Conservation (phyloP, 2,113 vertebrate genomes). For the Tupaia tana region DNA sequence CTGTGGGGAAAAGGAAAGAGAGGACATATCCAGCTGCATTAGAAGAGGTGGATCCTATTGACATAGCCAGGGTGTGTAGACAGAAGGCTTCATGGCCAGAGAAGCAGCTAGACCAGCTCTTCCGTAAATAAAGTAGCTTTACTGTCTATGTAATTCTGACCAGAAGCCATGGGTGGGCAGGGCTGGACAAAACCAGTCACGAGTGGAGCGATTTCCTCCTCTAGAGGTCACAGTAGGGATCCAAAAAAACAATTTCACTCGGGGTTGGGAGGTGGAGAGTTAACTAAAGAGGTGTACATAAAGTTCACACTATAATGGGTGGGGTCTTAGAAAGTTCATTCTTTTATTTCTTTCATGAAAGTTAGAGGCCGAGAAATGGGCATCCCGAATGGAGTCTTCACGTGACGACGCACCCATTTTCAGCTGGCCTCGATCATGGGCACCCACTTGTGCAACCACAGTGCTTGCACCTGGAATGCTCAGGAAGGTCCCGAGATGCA, state of each 20-base stretch:
- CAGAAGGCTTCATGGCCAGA: background rate
- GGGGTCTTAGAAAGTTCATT: no score
- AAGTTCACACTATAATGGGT: background rate
- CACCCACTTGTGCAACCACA: no score
- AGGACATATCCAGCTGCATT: background rate
- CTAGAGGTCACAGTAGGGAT: background rate
- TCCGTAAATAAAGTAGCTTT: conserved; percentile 55
- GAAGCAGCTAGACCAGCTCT: conserved; percentile 9
- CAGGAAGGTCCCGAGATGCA: no score
- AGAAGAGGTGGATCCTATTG: background rate
- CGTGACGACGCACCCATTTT: no score
- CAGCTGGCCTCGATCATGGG: no score
- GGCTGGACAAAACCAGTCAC: background rate
- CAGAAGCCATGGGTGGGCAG: background rate
- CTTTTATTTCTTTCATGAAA: no score
- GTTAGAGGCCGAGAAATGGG: no score
- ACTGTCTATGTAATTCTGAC: background rate
- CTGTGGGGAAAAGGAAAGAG: background rate
- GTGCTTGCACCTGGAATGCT: no score
- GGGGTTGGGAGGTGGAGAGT: background rate
- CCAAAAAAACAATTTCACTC: background rate
- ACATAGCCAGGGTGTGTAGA: background rate
- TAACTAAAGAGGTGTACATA: background rate
- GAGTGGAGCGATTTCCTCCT: background rate
- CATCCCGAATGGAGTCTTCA: no score